Conservation (phyloP, 2,113 vertebrate species). For the Casuarius casuarius region DNA sequence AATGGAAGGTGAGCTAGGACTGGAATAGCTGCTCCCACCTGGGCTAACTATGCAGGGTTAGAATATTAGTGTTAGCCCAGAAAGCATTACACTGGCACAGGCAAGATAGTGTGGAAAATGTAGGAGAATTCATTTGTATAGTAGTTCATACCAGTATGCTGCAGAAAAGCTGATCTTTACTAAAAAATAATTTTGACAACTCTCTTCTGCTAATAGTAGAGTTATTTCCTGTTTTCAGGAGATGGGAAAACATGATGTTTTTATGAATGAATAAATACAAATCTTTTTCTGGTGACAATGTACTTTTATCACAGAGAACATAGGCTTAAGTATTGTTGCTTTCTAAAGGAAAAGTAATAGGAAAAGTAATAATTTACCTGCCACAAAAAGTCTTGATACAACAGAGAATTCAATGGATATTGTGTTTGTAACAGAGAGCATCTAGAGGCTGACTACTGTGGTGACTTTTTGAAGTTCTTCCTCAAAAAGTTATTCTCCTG, state of each 20-base stretch:
- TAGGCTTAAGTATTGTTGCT: neutral
- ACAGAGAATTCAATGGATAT: neutral
- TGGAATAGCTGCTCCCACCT: neutral
- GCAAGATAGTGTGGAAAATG: rapidly evolving
- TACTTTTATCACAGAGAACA: neutral
- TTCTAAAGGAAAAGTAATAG: neutral
- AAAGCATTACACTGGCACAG: too few relatives aligned
- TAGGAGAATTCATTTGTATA: neutral
- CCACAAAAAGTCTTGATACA: neutral
- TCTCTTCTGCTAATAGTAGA: neutral
- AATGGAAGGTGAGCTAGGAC: neutral
- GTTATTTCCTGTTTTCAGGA: neutral
- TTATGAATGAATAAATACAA: neutral
- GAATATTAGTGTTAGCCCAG: neutral
- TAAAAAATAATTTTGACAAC: neutral
- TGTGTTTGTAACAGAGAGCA: neutral
- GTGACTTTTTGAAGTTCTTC: neutral
- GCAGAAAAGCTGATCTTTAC: neutral
- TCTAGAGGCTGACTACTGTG: neutral
- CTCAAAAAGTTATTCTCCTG: neutral
- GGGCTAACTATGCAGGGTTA: neutral
- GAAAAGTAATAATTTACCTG: neutral
- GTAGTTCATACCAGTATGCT: neutral
- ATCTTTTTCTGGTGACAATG: neutral
- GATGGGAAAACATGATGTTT: neutral